Conservation (phyloP, 2,113 vertebrate genomes). For the Cavia aperea region DNA sequence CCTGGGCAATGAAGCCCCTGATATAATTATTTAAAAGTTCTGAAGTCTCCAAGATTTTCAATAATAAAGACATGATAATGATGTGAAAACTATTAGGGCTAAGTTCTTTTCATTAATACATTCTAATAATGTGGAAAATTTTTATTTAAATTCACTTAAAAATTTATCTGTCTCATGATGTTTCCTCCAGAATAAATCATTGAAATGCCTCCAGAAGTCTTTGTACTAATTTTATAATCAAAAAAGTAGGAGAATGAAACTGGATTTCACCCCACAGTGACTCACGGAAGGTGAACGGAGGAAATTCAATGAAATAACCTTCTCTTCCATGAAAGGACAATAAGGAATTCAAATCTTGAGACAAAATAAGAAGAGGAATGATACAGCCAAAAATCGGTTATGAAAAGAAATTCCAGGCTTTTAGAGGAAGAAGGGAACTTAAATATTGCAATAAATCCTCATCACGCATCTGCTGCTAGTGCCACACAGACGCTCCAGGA, state of each 20-base stretch:
- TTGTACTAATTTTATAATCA: not conserved
- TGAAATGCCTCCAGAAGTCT: not conserved
- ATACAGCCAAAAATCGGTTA: not conserved
- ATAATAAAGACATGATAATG: not conserved
- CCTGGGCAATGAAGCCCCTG: not conserved
- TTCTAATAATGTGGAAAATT: not conserved
- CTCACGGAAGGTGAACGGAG: rapidly evolving
- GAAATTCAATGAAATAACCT: not conserved
- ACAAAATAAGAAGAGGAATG: not conserved
- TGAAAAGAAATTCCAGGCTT: not conserved
- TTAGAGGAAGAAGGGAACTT: not conserved
- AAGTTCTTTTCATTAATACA: not conserved
- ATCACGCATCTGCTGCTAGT: not conserved
- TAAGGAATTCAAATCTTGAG: not conserved
- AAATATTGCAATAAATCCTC: not conserved
- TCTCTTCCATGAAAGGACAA: conserved; percentile 5
- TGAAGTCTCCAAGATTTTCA: not conserved
- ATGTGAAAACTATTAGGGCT: not conserved
- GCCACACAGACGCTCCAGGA: not conserved
- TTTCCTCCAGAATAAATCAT: not conserved
- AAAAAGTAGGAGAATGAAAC: not conserved
- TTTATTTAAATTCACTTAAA: conserved; percentile 1
- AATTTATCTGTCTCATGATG: not conserved
- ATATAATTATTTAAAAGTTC: not conserved
- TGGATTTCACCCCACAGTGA: not conserved